These are phyloP conservation scores for Brachionus calyciflorus DNA, from an alignment of 1,140 invertebrate genomes.

Conservation along the genomic window DNA sequence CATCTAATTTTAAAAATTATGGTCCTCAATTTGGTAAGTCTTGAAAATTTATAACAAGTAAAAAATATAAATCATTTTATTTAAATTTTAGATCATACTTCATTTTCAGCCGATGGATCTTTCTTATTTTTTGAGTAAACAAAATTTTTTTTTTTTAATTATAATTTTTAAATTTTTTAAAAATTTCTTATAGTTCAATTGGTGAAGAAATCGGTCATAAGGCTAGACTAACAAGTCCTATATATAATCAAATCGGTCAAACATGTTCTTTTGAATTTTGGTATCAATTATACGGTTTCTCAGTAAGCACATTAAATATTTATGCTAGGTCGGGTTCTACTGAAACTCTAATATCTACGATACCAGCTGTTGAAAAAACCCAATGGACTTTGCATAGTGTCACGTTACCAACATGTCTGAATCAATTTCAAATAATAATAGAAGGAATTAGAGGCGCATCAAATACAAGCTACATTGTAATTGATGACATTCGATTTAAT, in stretches of 20 bases:
- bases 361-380: background rate
- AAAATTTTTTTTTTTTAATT: background rate
- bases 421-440: constrained; percentile 53
- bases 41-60: background rate
- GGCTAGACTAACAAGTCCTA: constrained; percentile 51
- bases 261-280: constrained; percentile 38
- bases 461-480: constrained; percentile 52
- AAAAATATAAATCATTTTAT: background rate
- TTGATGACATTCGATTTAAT: constrained; percentile 54
- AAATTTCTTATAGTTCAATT: background rate
- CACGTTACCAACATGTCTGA: constrained; percentile 51
- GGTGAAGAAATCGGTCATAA: background rate
- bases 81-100: background rate
- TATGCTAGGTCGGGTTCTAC: constrained; percentile 42
- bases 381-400: constrained; percentile 51
- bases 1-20: background rate
- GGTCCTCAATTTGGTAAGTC: background rate
- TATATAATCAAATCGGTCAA: constrained; percentile 50
- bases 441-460: constrained; percentile 50
- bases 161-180: background rate
- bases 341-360: background rate
- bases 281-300: background rate
- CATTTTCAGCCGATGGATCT: background rate
- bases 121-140: constrained; percentile 13
- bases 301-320: constrained; percentile 48